These are phyloP conservation scores for Penaeus japonicus DNA, from an alignment of 1,140 invertebrate genomes.

Conservation along the genomic window DNA sequence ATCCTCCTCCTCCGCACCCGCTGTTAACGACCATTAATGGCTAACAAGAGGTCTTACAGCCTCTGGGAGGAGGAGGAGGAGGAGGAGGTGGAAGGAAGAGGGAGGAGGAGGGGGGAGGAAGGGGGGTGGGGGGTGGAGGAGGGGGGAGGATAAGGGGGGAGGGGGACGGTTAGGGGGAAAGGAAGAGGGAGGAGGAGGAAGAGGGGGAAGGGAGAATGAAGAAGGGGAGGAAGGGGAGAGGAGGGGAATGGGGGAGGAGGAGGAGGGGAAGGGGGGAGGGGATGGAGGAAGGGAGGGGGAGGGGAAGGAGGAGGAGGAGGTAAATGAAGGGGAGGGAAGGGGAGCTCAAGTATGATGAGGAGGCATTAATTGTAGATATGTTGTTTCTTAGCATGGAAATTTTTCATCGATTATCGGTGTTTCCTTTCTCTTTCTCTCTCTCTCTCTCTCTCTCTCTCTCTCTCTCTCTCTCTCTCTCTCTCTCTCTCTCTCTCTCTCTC, in stretches of 20 bases:
- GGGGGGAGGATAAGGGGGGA: background rate
- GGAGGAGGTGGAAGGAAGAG: background rate
- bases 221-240: background rate
- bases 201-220: background rate
- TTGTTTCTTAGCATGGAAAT: too few relatives aligned
- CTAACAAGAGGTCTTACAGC: too few relatives aligned
- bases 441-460: too few relatives aligned
- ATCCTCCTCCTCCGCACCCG: too few relatives aligned
- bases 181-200: background rate
- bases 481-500: too few relatives aligned
- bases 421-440: too few relatives aligned
- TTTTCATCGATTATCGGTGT: too few relatives aligned
- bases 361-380: background rate
- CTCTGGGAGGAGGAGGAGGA: too few relatives aligned
- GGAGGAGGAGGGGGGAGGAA: background rate
- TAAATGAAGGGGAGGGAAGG: constrained; percentile 3
- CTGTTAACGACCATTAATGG: too few relatives aligned
- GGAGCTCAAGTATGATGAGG: background rate
- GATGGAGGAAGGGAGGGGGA: constrained; percentile 18
- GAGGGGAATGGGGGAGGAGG: background rate
- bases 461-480: too few relatives aligned
- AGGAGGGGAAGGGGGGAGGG: background rate
- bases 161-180: background rate
- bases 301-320: constrained; percentile 3
- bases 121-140: background rate